Evolutionary conservation across 2,113 vertebrate species (phyloP).

Genomic region (Tetrao urogallus): DNA sequence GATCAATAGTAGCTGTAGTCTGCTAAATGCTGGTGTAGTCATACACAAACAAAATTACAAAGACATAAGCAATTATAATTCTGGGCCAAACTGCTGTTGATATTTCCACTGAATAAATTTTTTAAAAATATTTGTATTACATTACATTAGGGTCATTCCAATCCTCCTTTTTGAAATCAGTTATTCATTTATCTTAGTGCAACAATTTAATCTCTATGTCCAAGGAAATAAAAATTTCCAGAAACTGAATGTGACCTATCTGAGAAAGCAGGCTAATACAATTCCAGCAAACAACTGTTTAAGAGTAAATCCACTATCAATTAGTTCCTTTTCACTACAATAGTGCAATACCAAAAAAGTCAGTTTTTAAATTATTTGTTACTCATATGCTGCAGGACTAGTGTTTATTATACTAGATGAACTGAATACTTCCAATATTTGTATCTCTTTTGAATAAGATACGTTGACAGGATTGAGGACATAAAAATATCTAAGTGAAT

Average conservation of each 20-base stretch:
- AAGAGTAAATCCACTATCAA: background rate
- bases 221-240: background rate
- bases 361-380: slow-evolving; percentile 16
- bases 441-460: slow-evolving; percentile 12
- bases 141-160: background rate
- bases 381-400: background rate
- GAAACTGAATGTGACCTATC: background rate
- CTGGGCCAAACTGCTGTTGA: background rate
- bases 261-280: background rate
- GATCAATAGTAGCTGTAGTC: background rate
- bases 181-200: background rate
- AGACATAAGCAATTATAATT: background rate
- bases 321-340: background rate
- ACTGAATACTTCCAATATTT: background rate
- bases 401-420: background rate
- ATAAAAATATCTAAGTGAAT: background rate
- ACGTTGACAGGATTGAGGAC: slow-evolving; percentile 3
- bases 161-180: background rate
- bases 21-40: background rate
- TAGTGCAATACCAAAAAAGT: background rate
- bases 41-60: background rate
- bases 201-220: background rate
- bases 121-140: background rate
- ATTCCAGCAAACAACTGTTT: background rate
- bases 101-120: background rate